Evolutionary conservation across 1,140 invertebrate species (phyloP).

Genomic region (Aleiodes sp.): DNA sequence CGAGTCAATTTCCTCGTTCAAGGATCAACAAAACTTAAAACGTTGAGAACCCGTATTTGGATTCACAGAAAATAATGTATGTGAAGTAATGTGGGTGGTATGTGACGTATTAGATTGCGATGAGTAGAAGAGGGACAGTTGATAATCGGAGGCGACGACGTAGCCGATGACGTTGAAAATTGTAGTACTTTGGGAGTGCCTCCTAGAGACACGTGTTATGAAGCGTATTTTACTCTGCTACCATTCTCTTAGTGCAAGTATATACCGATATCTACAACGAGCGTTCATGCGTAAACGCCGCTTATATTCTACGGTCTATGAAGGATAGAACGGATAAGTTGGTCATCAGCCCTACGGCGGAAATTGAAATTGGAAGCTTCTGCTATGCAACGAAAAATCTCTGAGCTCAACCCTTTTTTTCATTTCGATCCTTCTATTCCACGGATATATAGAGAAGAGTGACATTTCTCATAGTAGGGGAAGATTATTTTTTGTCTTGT

Average conservation of each 20-base stretch:
- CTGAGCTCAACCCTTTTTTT: not conserved
- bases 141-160: not conserved
- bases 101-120: not conserved
- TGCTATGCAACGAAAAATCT: not conserved
- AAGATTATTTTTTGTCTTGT: not conserved
- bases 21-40: not conserved
- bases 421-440: not conserved
- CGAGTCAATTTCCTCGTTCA: not conserved
- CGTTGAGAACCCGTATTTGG: slow-evolving; percentile 1
- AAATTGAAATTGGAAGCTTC: not conserved
- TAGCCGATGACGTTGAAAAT: slow-evolving; percentile 12
- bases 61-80: not conserved
- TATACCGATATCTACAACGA: not conserved
- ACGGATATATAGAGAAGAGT: not conserved
- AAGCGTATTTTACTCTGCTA: too few relatives aligned
- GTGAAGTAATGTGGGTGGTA: slow-evolving; percentile 1
- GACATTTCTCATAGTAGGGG: not conserved
- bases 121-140: not conserved
- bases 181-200: slow-evolving; percentile 2
- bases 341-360: slow-evolving; percentile 2
- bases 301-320: slow-evolving; percentile 1
- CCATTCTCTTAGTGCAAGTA: too few relatives aligned
- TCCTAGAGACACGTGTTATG: slow-evolving; percentile 14
- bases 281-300: not conserved
- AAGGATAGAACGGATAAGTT: not conserved